phyloP scores from a whole-genome alignment of 2,113 vertebrate genomes.

The Podarcis cretensis region DNA sequence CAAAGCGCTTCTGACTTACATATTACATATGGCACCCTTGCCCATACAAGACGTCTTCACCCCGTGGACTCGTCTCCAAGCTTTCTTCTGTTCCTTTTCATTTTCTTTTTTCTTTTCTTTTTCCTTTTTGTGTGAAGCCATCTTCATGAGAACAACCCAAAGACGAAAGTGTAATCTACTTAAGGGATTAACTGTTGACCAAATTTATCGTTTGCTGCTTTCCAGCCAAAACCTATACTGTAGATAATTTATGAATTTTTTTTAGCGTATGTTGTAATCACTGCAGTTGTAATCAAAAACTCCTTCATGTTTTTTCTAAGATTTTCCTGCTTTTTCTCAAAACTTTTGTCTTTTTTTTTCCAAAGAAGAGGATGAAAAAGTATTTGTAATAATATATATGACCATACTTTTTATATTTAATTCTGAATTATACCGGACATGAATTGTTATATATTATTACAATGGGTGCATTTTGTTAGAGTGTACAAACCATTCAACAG shows the following conservation, averaged over 20 bases:
- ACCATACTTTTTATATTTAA: constrained; percentile 83
- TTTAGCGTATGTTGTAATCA: constrained; percentile 49
- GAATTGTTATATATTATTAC: constrained; percentile 66
- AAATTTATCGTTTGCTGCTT: constrained; percentile 43
- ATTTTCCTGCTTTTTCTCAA: constrained; percentile 68
- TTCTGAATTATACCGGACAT: constrained; percentile 71
- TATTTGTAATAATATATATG: constrained; percentile 78
- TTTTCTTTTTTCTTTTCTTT: constrained; percentile 42
- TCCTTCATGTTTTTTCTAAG: constrained; percentile 70
- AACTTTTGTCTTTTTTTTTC: constrained; percentile 76
- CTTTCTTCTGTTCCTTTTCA: not conserved
- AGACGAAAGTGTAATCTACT: constrained; percentile 57
- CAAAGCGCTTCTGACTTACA: not conserved
- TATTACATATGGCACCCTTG: not conserved
- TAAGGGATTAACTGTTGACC: constrained; percentile 43
- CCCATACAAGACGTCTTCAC: not conserved
- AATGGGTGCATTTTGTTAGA: constrained; percentile 39
- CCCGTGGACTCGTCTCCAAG: not conserved
- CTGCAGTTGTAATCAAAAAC: constrained; percentile 45
- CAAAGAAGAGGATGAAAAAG: constrained; percentile 33
- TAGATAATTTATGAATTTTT: constrained; percentile 60
- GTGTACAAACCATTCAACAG: constrained; percentile 6
- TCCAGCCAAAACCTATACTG: constrained; percentile 46
- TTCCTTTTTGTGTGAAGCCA: constrained; percentile 46
- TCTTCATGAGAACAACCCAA: constrained; percentile 67